Base-by-base conservation (phyloP, 2,888 invertebrate species). In the Halictus ligatus region DNA sequence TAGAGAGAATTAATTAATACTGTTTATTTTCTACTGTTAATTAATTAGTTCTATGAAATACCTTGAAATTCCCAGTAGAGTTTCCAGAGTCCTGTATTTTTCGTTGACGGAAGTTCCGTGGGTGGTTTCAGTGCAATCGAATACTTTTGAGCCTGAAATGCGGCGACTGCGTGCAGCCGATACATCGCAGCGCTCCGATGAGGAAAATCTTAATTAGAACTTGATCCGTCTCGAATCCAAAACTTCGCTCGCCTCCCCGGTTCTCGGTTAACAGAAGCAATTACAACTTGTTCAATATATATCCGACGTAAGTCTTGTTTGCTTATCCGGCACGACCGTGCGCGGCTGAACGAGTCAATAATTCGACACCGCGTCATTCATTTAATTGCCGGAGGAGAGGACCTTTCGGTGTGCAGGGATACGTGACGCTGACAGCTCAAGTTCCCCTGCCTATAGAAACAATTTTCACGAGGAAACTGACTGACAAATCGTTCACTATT, bases 271-370 rank as follows among this genome's bases (percentile, higher is more conserved):
- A 71, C 75, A 73, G 72, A 75, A 72, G 75, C 75, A 85, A 85
- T 85, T 85, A 84, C 75, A 85, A 84, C 72, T 85, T 79, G 84
- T 73, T 58, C 72, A 79, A 76, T 85, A 79, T 35, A 35, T 58
- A 84, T 69, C 48, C 43, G 12, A 12, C 7, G 73, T 18, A 50
- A 71, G 58, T 64, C 69, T 25, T 71, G 58, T 83, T 78, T 77
- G 77, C 74, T 77, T 78, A 75, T 40, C 54, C 40, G 29, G 43
- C 58, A 40, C 58, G 54, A n/a, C 25, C 13, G 64, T n/a, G 43
- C 40, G 25, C 40, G 58, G 54, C 29, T n/a, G 54, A 25, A 73
- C 73, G 48, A 21, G 43, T 83, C 76, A 54, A 77, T 58, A 29
- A 74, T 40, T 73, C 54, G 76, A 54, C 29, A 43, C 43, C 79